phyloP scores from a whole-genome alignment of 1,140 invertebrate species.

The Copidosoma floridanum region DNA sequence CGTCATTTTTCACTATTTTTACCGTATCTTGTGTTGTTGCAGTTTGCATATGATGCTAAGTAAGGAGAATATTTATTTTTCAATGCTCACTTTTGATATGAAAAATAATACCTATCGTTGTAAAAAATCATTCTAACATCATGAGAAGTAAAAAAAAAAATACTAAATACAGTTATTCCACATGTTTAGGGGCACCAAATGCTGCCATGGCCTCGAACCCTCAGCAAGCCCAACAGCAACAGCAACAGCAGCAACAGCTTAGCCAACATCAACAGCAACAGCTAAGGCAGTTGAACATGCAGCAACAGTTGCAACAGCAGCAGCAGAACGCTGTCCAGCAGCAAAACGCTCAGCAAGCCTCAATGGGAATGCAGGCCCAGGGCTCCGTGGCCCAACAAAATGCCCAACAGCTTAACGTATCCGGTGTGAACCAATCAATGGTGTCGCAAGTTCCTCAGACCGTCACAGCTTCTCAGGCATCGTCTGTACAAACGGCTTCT shows the following conservation, averaged over 20 bases:
- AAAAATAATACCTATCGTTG: too few relatives aligned
- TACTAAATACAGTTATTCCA: too few relatives aligned
- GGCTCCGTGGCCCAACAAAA: conserved; percentile 32
- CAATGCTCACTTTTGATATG: background rate
- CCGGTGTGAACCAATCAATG: conserved; percentile 44
- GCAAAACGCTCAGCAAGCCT: conserved; percentile 49
- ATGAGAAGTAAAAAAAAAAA: too few relatives aligned
- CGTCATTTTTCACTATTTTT: too few relatives aligned
- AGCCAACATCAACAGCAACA: conserved; percentile 54
- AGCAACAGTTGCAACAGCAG: conserved; percentile 52
- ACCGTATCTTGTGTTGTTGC: too few relatives aligned
- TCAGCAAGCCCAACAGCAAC: conserved; percentile 51
- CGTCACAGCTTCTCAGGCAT: conserved; percentile 41
- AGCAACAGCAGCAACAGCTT: conserved; percentile 46
- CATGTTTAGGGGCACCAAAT: conserved; percentile 36
- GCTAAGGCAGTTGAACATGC: conserved; percentile 51
- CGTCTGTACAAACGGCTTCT: conserved; percentile 36
- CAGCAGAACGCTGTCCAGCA: conserved; percentile 45
- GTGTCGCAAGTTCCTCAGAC: conserved; percentile 49
- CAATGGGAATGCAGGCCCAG: conserved; percentile 46
- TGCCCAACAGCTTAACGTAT: conserved; percentile 46
- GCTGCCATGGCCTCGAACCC: conserved; percentile 49
- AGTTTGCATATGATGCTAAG: too few relatives aligned
- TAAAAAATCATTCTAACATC: too few relatives aligned
- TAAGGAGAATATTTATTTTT: too few relatives aligned